Conservation (phyloP, 2,888 invertebrate species). For the Pycnomerus fuliginosus region DNA sequence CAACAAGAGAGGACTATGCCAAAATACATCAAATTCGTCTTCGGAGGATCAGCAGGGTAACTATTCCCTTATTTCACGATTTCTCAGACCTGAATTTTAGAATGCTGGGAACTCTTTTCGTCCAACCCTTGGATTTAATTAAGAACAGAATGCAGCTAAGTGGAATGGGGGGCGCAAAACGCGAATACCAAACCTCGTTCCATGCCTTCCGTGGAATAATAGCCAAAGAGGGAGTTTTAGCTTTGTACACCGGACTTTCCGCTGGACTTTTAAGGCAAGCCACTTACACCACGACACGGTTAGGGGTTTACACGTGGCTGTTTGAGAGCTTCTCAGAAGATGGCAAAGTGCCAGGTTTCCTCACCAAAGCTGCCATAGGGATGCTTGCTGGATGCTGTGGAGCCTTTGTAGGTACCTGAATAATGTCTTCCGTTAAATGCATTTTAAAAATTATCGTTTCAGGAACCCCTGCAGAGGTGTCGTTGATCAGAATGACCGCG, state of each 20-base stretch:
- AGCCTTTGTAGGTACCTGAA: conserved; percentile 88
- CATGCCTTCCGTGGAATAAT: conserved; percentile 78
- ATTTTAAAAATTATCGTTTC: conserved; percentile 9
- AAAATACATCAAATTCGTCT: conserved; percentile 74
- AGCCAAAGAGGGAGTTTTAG: conserved; percentile 81
- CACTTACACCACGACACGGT: conserved; percentile 94
- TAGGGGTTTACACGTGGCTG: conserved; percentile 91
- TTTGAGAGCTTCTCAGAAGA: conserved; percentile 66
- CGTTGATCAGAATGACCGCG: conserved; percentile 95
- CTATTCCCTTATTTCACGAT: conserved; percentile 32
- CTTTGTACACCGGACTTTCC: conserved; percentile 81
- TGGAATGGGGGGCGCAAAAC: conserved; percentile 66
- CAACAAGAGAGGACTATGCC: conserved; percentile 58
- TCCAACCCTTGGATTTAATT: conserved; percentile 95
- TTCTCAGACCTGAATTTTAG: conserved; percentile 62
- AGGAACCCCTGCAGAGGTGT: conserved; percentile 92
- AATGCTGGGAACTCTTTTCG: conserved; percentile 92
- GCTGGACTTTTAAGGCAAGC: conserved; percentile 94
- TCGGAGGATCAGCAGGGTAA: conserved; percentile 83
- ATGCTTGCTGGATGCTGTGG: conserved; percentile 83
- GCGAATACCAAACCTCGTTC: conserved; percentile 77
- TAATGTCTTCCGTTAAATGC: too few species aligned
- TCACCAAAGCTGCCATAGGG: conserved; percentile 79
- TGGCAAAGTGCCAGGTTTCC: conserved; percentile 77
- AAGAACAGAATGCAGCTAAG: conserved; percentile 98